These are phyloP conservation scores for Macaria liturata DNA, from an alignment of 2,888 invertebrate genomes.

Conservation along the genomic window DNA sequence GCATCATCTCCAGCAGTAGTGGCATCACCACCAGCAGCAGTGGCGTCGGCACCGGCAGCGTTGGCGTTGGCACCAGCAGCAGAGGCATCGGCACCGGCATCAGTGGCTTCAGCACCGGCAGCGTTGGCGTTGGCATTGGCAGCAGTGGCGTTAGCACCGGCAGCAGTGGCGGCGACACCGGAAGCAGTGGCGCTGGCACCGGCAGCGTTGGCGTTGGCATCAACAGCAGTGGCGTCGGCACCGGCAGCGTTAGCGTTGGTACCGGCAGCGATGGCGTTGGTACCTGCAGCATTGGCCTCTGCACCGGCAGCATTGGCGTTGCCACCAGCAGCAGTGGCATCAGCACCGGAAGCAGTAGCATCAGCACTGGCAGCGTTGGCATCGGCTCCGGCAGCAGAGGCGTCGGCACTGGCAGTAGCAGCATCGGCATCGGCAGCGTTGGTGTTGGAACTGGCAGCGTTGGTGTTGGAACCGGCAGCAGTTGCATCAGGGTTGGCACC, in stretches of 20 bases:
- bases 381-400: background rate
- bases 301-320: background rate
- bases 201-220: conserved; percentile 11
- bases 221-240: no score
- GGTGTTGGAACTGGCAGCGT: conserved; percentile 5
- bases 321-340: background rate
- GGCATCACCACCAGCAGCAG: conserved; percentile 1
- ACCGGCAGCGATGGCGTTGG: background rate
- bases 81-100: background rate
- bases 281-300: conserved; percentile 3
- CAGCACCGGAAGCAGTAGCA: background rate
- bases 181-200: background rate
- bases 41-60: conserved; percentile 1
- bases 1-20: background rate
- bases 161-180: background rate
- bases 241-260: conserved; percentile 1
- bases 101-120: background rate
- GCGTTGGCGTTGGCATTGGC: background rate
- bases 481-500: conserved; percentile 3
- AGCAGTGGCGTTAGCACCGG: conserved; percentile 7
- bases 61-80: background rate
- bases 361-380: background rate
- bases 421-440: background rate
- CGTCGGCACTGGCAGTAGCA: conserved; percentile 1
- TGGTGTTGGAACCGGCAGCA: conserved; percentile 5